Base-by-base conservation (phyloP, 2,888 invertebrate species). In the Penaeus monodon region DNA sequence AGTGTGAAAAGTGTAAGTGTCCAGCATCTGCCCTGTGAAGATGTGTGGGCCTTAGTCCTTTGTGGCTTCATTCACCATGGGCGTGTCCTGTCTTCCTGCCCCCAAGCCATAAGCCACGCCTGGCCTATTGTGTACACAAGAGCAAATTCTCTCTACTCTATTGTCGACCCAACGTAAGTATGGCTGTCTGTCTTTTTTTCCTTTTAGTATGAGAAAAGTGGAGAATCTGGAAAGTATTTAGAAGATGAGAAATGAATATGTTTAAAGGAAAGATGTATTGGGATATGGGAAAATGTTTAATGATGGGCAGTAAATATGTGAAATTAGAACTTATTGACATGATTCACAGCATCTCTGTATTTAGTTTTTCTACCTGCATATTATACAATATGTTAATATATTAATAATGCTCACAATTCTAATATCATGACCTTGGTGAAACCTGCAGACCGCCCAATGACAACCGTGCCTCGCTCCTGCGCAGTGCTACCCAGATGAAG, bases 51-150 rank as follows among this genome's bases (percentile, higher is more conserved):
- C 91, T 77, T 95, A 88, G 96, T 97, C 89, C 93, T 99, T 44
- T 97, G 97, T 92, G 97, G 96, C 10, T 96, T 99, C 91, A 93
- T 99, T 91, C 97, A 98, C 92, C 94, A 96, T 38, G 96, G 95
- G 89, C 95, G 96, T 86, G 95, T 98, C 80, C 94, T 97, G 33
- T 95, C 96, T 24, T 94, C 95, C 65, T 99, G 98, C 92, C 96
- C 97, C 0, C 95, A 96, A 44, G 97, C 97, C 2, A 95, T 97
- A 0, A 94, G 95, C 74, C 97, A 98, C 91, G 97, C 98, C 6
- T 99, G 99, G 99, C 98, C 99, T 0, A 96, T 98, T 87, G 96
- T 98, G 49, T 98, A 97, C 93, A 95, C 96, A 0, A 94, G 99
- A 91, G 95, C 99, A 84, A 97, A 97, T 91, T 96, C 97, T 0